Evolutionary conservation across 2,113 vertebrate genomes (phyloP), one percentile per base, ranked within the genome.

Genomic region (Dissostichus mawsoni): DNA sequence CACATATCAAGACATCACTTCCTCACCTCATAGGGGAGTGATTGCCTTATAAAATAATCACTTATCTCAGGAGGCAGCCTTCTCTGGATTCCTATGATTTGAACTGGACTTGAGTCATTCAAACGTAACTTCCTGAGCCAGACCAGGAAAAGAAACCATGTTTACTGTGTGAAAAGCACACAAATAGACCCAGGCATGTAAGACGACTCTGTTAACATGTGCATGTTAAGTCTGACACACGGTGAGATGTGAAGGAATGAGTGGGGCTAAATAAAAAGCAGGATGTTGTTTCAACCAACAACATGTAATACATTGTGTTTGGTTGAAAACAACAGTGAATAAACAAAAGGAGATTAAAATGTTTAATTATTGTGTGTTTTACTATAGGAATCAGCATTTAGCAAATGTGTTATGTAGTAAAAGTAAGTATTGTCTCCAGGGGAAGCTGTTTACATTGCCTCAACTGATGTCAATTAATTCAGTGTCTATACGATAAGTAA

Each of bases 121-220:
- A 65, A 62, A 78, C 83, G 14, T 17, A 67, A n/a, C 13, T 57
- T 73, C 78, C 45, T 20, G 74, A 62, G 17, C 59, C 47, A 56
- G 14, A 65, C 56, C 52, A 69, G 45, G 17, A 36, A 48, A 52
- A 53, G 53, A 72, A 82, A 52, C 48, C n/a, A 82, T 84, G 85
- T 89, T 83, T 65, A 81, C 86, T 80, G 74, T 61, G 70, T 57
- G 25, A 48, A 12, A 69, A 0, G n/a, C 36, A n/a, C 59, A 29
- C 61, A 91, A 90, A 93, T 91, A 92, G 87, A 86, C 52, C 4
- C 52, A 33, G 77, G 75, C 36, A 86, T 83, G 82, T 80, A 87
- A 89, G 74, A 71, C 0, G 80, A 92, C 82, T 61, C 86, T 69
- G 72, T 77, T 48, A 47, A 62, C 63, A 44, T 74, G 71, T 69